Evolutionary conservation across 2,888 invertebrate species (phyloP), one percentile per base, ranked within the genome.

Genomic region (Plemyria rubiginata): DNA sequence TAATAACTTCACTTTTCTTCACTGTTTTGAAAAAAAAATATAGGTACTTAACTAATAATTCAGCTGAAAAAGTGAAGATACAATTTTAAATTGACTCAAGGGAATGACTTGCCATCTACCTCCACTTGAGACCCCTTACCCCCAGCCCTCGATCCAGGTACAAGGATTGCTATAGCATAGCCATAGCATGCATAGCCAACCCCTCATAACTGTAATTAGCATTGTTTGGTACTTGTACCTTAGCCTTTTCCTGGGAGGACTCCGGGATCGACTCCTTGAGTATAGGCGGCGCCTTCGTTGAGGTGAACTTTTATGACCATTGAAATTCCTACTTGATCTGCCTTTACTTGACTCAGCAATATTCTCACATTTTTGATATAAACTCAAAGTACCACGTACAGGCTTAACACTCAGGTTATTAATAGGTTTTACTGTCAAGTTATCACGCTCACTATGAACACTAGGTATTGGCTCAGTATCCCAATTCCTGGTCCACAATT

Each of bases 401-500:
- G 94, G 93, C 77, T 95, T 95, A 29, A 94, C 94, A 60, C 94
- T 93, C 78, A 95, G 90, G 69, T 93, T 94, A 87, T 93, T 94
- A 87, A 95, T 95, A 43, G 94, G 93, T 76, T 95, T 95, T 32
- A 95, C 94, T 60, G 94, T 93, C 78, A 95, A 91, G 70, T 93
- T 94, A 87, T 95, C 95, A 41, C 96, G 94, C 83, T 97, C 96
- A 84, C 96, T 96, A 80, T 96, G 95, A 58, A 97, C 96, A 86
- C 96, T 97, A 46, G 99, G 99, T 72, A 99, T 94, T 36, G 98
- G 97, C 85, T 99, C 99, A 68, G 95, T 95, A 75, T 96, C 96
- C 99, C 99, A 99, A 91, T 99, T 97, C 80, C 98, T 97, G 0
- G 96, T 95, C 95, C 96, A 96, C 49, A 98, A 94, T 71, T 97